Conservation (phyloP, 2,888 invertebrate species). For the Acleris sparsana region DNA sequence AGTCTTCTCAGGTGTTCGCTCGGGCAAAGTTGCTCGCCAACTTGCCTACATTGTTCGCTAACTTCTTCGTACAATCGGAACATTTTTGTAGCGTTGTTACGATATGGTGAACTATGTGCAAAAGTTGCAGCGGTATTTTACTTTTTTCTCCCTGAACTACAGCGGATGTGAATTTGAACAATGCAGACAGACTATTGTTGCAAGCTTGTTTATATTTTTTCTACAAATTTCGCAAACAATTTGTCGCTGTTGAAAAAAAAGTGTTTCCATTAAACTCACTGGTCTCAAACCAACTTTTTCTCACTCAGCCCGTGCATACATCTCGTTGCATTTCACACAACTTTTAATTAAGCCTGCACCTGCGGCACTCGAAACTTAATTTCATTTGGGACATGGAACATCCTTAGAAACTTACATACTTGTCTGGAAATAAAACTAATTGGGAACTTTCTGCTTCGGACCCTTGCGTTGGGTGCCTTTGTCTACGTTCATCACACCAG, state of each 20-base stretch:
- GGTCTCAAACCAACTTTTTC: constrained; percentile 7
- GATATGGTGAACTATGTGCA: constrained; percentile 1
- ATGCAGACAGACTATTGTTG: background rate
- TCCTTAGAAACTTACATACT: constrained; percentile 12
- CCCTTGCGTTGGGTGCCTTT: too few species aligned
- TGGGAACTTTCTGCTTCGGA: constrained; percentile 8
- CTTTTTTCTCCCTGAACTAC: background rate
- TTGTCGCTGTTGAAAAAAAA: background rate
- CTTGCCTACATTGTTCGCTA: constrained; percentile 30
- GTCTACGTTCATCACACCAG: too few species aligned
- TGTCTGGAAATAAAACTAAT: constrained; percentile 3
- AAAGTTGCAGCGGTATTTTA: background rate
- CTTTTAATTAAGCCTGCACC: constrained; percentile 26
- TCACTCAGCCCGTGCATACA: background rate
- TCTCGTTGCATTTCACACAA: constrained; percentile 11
- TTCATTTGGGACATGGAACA: constrained; percentile 7
- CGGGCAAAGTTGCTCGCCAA: constrained; percentile 29
- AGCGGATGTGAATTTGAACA: too few species aligned
- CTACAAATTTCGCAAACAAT: background rate
- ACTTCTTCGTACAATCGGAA: constrained; percentile 29
- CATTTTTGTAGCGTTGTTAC: constrained; percentile 20
- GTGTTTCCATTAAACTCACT: background rate
- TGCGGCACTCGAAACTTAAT: constrained; percentile 20
- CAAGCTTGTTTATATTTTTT: background rate
- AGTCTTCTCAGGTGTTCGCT: constrained; percentile 7